Percentiles rank a stretch among this genome's conserved stretches.
Evolutionary conservation across 2,888 invertebrate species (phyloP).

Genomic region (Habroteleia sp.): DNA sequence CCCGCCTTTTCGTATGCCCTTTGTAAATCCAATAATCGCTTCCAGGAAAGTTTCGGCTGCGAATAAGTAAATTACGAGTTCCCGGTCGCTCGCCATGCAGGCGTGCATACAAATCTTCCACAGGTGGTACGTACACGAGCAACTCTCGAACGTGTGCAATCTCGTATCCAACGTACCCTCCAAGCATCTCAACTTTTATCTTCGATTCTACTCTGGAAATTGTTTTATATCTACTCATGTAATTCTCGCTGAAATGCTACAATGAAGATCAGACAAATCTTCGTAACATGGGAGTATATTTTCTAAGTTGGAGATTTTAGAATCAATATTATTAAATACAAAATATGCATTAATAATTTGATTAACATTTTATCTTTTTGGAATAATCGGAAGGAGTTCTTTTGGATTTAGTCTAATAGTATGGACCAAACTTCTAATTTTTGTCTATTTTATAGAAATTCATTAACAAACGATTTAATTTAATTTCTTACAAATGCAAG

Average conservation of each 20-base stretch:
- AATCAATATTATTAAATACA: too few relatives aligned
- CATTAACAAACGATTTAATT: too few relatives aligned
- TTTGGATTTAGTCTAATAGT: too few relatives aligned
- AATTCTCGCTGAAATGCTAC: conserved; percentile 1
- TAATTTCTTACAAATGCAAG: too few relatives aligned
- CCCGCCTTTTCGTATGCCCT: conserved; percentile 62
- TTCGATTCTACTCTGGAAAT: conserved; percentile 19
- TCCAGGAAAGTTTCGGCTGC: conserved; percentile 64
- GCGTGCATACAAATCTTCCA: conserved; percentile 62
- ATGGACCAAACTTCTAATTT: too few relatives aligned
- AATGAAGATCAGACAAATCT: too few relatives aligned
- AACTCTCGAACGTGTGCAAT: conserved; percentile 26
- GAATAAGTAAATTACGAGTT: conserved; percentile 65
- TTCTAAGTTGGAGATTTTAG: too few relatives aligned
- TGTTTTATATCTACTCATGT: conserved; percentile 14
- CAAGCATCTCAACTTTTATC: conserved; percentile 19
- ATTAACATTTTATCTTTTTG: too few relatives aligned
- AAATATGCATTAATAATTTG: too few relatives aligned
- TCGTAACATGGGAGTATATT: too few relatives aligned
- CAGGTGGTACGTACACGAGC: conserved; percentile 55
- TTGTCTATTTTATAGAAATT: too few relatives aligned
- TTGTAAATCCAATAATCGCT: conserved; percentile 65
- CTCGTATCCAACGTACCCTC: conserved; percentile 14
- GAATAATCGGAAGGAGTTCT: too few relatives aligned
- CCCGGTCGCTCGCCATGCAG: conserved; percentile 58